Base-by-base conservation (phyloP, 2,888 invertebrate genomes). In the Corythucha ciliata region DNA sequence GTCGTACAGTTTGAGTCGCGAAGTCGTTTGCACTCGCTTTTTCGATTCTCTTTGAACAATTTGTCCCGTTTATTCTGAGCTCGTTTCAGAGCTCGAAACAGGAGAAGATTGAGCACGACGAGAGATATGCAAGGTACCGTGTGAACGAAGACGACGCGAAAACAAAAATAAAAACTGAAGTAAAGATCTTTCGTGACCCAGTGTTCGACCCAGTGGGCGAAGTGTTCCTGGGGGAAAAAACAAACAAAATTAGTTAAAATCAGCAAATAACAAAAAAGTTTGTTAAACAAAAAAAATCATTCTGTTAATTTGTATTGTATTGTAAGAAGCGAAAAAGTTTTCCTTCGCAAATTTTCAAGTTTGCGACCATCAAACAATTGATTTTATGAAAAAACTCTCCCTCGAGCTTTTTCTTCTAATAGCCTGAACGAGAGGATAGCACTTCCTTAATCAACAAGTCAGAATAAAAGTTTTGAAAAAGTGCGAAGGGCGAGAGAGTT, bases 101-200 rank as follows among this genome's bases (percentile, higher is more conserved):
- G 76, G 7, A 92, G 72, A 0, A 87, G 80, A 67, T 94, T 94
- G 45, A 96, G 75, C 16, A 89, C 82, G 0, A 93, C 89, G 34
- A 96, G 74, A 2, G 86, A 79, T 8, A 86, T 79, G 72, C 93
- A 93, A 0, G 94, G 94, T 52, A 90, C 74, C 57, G 90, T 72
- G 66, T 94, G 90, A n/a, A 94, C 90, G 69, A 89, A 90, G 6
- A 93, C 70, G 10, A 92, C 87, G 12, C 94, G 76, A 68, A 91
- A 92, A 64, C 83, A 78, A 71, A 77, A 88, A 69, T 86, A 89
- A 8, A 79, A 74, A 53, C 83, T 82, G 71, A 80, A 93, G 71
- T 90, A 94, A 5, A 81, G 71, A 67, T 87, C 79, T 56, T 77
- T 71, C 0, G 80, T 78, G 21, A 87, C 66, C 56, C 77, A 73